phyloP scores from a whole-genome alignment of 2,888 invertebrate genomes.

The Cantharis lateralis region DNA sequence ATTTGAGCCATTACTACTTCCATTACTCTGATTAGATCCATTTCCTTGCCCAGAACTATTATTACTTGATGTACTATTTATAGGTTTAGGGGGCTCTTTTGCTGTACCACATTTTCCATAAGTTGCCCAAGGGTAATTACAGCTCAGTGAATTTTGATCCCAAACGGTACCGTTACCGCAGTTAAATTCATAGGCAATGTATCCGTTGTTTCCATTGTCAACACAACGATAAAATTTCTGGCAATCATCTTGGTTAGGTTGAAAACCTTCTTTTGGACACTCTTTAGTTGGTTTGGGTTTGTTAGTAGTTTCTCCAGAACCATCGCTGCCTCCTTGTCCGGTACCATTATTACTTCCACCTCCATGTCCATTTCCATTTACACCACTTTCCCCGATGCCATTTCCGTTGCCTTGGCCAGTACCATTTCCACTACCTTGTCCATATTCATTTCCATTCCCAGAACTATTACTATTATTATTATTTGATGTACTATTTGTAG shows the following conservation, averaged over 20 bases:
- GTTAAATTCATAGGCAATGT: slow-evolving; percentile 69
- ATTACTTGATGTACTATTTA: background rate
- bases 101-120: slow-evolving; percentile 32
- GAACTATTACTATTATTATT: background rate
- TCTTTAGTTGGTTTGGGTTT: background rate
- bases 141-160: slow-evolving; percentile 20
- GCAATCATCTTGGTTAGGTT: background rate
- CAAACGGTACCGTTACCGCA: slow-evolving; percentile 60
- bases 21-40: background rate
- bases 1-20: background rate
- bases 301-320: background rate
- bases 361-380: no score
- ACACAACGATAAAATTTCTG: slow-evolving; percentile 75
- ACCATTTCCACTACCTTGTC: no score
- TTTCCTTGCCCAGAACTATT: background rate
- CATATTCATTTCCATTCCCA: no score
- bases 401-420: no score
- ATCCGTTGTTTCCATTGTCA: slow-evolving; percentile 62
- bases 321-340: no score
- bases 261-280: background rate
- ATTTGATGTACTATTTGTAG: background rate
- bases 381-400: no score
- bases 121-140: slow-evolving; percentile 28
- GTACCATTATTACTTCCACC: no score
- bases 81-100: background rate